These are phyloP conservation scores for Eupithecia subumbrata DNA, from an alignment of 2,888 invertebrate genomes.

Conservation along the genomic window DNA sequence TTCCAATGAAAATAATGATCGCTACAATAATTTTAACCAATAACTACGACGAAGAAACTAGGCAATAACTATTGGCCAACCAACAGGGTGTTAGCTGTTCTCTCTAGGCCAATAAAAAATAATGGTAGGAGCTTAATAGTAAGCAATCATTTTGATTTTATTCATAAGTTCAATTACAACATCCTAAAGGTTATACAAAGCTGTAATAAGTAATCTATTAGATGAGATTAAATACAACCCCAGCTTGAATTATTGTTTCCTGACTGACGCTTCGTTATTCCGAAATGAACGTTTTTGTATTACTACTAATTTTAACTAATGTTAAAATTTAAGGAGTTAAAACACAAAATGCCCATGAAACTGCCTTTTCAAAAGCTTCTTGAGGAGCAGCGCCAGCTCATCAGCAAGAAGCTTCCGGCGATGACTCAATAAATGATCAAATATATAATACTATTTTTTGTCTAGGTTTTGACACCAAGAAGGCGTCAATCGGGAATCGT, in stretches of 20 bases:
- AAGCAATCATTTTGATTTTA: slow-evolving; percentile 34
- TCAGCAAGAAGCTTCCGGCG: not conserved
- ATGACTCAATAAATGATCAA: not conserved
- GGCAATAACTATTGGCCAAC: slow-evolving; percentile 19
- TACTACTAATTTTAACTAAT: too few species aligned
- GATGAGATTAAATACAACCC: slow-evolving; percentile 55
- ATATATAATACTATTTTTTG: not conserved
- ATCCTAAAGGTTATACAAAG: slow-evolving; percentile 32
- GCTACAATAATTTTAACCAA: not conserved
- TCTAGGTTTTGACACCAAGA: slow-evolving; percentile 87
- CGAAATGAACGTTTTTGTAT: too few species aligned
- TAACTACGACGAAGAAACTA: not conserved
- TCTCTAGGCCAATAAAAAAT: slow-evolving; percentile 18
- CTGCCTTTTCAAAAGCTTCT: not conserved
- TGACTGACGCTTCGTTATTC: not conserved
- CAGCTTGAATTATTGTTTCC: slow-evolving; percentile 30
- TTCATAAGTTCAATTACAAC: slow-evolving; percentile 42
- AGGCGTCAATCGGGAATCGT: slow-evolving; percentile 72
- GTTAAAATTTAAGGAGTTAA: not conserved
- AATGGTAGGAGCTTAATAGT: slow-evolving; percentile 28
- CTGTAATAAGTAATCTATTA: slow-evolving; percentile 16
- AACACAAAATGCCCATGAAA: not conserved
- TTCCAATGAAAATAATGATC: not conserved
- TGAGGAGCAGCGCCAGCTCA: not conserved
- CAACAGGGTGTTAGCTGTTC: slow-evolving; percentile 10